Evolutionary conservation across 2,888 invertebrate genomes (phyloP).

Genomic region (Drosophila nr. perissopoda): DNA sequence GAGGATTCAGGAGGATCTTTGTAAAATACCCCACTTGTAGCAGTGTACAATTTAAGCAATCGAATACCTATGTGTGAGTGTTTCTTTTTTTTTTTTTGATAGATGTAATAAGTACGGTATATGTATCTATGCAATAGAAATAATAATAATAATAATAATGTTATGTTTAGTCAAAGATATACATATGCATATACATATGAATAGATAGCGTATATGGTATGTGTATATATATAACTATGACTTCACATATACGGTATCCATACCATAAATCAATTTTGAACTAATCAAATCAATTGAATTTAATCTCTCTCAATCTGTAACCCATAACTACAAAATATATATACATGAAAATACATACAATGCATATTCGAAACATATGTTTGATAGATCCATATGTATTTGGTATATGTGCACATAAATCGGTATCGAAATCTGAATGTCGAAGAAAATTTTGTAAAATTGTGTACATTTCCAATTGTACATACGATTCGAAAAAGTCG

Average conservation of each 20-base stretch:
- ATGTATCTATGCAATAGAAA: constrained; percentile 26
- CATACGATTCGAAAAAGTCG: constrained; percentile 23
- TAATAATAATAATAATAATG: constrained; percentile 1
- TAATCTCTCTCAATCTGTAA: constrained; percentile 28
- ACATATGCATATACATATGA: constrained; percentile 5
- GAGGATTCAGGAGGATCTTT: constrained; percentile 48
- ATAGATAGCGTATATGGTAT: constrained; percentile 4
- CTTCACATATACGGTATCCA: constrained; percentile 11
- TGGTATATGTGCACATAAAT: constrained; percentile 13
- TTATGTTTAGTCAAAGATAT: constrained; percentile 18
- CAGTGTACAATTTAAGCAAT: constrained; percentile 40
- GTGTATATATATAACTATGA: constrained; percentile 4
- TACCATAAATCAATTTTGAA: constrained; percentile 37
- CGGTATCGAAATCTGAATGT: constrained; percentile 6
- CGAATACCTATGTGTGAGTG: constrained; percentile 21
- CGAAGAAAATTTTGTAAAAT: constrained; percentile 21
- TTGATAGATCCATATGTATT: constrained; percentile 1
- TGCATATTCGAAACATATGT: background rate
- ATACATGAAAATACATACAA: background rate
- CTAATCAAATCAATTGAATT: constrained; percentile 37
- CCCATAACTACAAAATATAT: constrained; percentile 1
- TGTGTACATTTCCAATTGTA: constrained; percentile 36
- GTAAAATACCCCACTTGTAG: constrained; percentile 37
- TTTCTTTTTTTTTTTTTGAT: constrained; percentile 23
- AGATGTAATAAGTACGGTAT: constrained; percentile 16